Evolutionary conservation across 1,140 invertebrate species (phyloP).

Genomic region (Scaptomyza graminum): DNA sequence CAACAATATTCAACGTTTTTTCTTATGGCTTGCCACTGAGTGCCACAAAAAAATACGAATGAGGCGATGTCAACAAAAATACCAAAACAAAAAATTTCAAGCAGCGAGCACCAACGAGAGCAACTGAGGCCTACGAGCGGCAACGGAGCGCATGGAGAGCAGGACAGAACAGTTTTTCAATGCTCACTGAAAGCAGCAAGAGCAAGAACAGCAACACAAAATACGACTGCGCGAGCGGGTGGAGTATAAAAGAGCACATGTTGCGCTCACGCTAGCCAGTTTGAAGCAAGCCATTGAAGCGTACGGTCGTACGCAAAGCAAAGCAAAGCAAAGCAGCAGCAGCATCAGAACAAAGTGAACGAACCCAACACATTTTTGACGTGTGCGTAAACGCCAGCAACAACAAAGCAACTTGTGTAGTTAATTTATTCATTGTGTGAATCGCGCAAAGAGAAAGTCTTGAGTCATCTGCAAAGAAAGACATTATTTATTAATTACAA

Average conservation of each 20-base stretch:
- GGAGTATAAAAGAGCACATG: conserved; percentile 54
- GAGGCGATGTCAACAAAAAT: conserved; percentile 82
- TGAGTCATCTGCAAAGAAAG: conserved; percentile 56
- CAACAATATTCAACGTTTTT: conserved; percentile 49
- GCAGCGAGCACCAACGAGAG: conserved; percentile 27
- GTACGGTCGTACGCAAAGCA: conserved; percentile 23
- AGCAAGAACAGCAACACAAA: conserved; percentile 12
- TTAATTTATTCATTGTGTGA: conserved; percentile 68
- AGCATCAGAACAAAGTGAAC: conserved; percentile 64
- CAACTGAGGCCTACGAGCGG: conserved; percentile 13
- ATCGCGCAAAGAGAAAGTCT: conserved; percentile 71
- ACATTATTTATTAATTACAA: conserved; percentile 44
- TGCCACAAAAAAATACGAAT: conserved; percentile 60
- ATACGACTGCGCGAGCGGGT: conserved; percentile 32
- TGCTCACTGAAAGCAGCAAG: conserved; percentile 6
- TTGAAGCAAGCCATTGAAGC: conserved; percentile 51
- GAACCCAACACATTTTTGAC: conserved; percentile 53
- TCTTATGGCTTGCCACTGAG: conserved; percentile 42
- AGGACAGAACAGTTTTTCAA: conserved; percentile 1
- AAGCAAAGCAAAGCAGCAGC: conserved; percentile 18
- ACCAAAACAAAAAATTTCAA: conserved; percentile 73
- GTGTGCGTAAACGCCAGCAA: conserved; percentile 26
- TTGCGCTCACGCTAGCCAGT: conserved; percentile 46
- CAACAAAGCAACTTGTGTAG: conserved; percentile 64
- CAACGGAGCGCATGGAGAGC: conserved; percentile 27